These are phyloP conservation scores for Epinephelus moara DNA, from an alignment of 2,113 vertebrate species.

Conservation along the genomic window DNA sequence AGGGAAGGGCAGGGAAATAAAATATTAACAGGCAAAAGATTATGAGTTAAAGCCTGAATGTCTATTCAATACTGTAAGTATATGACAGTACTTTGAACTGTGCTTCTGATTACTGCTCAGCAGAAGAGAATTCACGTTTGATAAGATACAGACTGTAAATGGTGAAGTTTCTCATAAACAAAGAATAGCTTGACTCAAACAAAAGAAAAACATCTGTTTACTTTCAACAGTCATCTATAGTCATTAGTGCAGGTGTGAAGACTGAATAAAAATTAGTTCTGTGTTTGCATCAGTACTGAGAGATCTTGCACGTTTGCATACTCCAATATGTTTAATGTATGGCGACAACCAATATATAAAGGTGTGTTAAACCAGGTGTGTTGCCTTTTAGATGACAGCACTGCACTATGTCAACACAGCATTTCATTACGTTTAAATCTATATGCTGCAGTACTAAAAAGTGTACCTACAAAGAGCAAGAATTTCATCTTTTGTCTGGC, in stretches of 20 bases:
- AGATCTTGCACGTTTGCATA: not conserved
- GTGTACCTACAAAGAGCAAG: conserved; percentile 30
- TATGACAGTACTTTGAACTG: conserved; percentile 77
- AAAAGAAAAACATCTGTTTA: not conserved
- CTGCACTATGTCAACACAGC: conserved; percentile 42
- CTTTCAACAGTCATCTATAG: not conserved
- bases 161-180: conserved; percentile 26
- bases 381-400: conserved; percentile 13
- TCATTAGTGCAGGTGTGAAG: not conserved
- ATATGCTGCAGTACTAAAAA: conserved; percentile 25
- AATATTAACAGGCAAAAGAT: conserved; percentile 75
- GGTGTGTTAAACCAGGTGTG: conserved; percentile 30
- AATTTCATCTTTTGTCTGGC: conserved; percentile 64
- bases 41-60: conserved; percentile 56
- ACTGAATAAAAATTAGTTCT: not conserved
- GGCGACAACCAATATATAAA: not conserved
- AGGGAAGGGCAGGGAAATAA: conserved; percentile 67
- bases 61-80: conserved; percentile 54
- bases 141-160: conserved; percentile 74
- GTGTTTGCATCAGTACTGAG: not conserved
- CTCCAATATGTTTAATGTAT: conserved; percentile 9
- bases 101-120: conserved; percentile 52
- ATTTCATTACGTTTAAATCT: conserved; percentile 46
- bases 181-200: conserved; percentile 9
- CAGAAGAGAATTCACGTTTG: conserved; percentile 55